Percentiles rank a stretch among this genome's conserved stretches.
Conservation (phyloP, 2,888 invertebrate genomes). For the Diaphora mendica region DNA sequence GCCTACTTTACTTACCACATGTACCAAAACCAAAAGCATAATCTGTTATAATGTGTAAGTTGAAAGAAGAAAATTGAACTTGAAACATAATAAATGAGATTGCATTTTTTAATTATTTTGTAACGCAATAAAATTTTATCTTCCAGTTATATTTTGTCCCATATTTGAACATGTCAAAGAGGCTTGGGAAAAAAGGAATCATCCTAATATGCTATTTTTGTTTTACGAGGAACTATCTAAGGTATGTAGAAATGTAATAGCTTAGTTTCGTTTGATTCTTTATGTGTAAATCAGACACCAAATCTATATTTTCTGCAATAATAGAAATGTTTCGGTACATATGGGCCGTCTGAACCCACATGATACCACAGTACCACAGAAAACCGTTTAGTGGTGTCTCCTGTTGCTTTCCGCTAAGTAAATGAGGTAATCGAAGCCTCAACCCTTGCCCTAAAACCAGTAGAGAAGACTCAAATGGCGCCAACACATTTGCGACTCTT, state of each 20-base stretch:
- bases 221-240: slow-evolving; percentile 91
- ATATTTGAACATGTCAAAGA: slow-evolving; percentile 91
- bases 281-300: neutral
- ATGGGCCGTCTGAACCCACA: too few relatives aligned
- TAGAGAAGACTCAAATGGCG: neutral
- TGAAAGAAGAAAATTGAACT: too few relatives aligned
- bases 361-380: too few relatives aligned
- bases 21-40: too few relatives aligned
- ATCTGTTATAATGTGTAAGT: too few relatives aligned
- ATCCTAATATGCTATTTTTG: slow-evolving; percentile 89
- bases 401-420: too few relatives aligned
- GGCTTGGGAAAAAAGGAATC: slow-evolving; percentile 87
- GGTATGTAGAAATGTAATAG: slow-evolving; percentile 63
- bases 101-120: neutral
- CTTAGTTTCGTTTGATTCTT: neutral
- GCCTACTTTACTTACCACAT: too few relatives aligned
- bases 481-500: neutral
- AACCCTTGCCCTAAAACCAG: too few relatives aligned
- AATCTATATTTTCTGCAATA: neutral
- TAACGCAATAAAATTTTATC: neutral
- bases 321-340: neutral
- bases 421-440: too few relatives aligned
- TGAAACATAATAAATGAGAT: too few relatives aligned
- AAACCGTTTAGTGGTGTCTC: neutral
- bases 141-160: slow-evolving; percentile 87